phyloP scores from a whole-genome alignment of 2,888 invertebrate species.

The Bellardia pandia region DNA sequence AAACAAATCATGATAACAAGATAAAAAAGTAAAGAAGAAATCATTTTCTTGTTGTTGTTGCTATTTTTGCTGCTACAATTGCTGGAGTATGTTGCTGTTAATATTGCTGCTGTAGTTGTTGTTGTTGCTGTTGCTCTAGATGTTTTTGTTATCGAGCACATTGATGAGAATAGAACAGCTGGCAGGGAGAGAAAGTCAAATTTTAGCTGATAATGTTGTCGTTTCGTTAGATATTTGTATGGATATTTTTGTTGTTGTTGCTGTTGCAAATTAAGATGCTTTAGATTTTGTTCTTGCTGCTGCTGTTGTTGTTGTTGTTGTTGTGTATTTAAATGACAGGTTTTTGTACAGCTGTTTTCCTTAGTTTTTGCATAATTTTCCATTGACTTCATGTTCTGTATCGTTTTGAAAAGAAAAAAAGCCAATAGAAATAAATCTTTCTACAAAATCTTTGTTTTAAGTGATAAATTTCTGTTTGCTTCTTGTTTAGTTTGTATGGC shows the following conservation, averaged over 20 bases:
- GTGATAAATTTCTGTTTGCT: constrained; percentile 22
- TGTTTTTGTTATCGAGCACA: constrained; percentile 66
- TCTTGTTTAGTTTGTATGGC: background rate
- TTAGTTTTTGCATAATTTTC: constrained; percentile 60
- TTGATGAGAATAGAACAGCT: constrained; percentile 45
- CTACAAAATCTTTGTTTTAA: background rate
- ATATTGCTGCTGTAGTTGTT: constrained; percentile 46
- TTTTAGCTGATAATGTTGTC: constrained; percentile 61
- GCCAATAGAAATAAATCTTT: too few relatives aligned
- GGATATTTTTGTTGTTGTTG: constrained; percentile 42
- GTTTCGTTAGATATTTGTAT: constrained; percentile 52
- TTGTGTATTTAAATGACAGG: constrained; percentile 69
- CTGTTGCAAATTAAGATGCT: constrained; percentile 40
- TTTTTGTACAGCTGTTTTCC: constrained; percentile 61
- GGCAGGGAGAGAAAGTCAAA: constrained; percentile 47
- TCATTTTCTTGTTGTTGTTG: constrained; percentile 71
- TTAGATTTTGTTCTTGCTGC: constrained; percentile 33
- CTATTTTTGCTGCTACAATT: constrained; percentile 51
- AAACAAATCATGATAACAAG: constrained; percentile 79
- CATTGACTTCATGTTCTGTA: constrained; percentile 55
- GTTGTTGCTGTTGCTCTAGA: constrained; percentile 63
- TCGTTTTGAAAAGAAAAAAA: background rate
- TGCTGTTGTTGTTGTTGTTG: constrained; percentile 63
- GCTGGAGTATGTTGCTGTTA: constrained; percentile 49
- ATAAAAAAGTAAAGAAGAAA: constrained; percentile 68